phyloP scores from a whole-genome alignment of 2,888 invertebrate genomes.

The Taphrorychus bicolor region DNA sequence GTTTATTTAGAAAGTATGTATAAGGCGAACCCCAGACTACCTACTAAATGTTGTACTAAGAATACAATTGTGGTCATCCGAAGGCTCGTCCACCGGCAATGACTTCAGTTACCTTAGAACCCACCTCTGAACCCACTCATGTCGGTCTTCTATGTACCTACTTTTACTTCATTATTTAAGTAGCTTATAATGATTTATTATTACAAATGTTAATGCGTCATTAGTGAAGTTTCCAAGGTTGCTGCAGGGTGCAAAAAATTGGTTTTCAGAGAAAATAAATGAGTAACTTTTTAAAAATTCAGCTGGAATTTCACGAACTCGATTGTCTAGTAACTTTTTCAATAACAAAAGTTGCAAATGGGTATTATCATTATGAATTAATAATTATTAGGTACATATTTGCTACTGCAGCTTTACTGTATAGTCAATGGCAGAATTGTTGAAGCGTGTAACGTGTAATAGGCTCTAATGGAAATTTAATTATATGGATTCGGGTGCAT shows the following conservation, averaged over 20 bases:
- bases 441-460: constrained; percentile 1
- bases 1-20: too few species aligned
- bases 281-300: too few species aligned
- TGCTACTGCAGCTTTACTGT: too few species aligned
- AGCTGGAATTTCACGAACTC: too few species aligned
- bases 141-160: background rate
- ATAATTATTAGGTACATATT: constrained; percentile 5
- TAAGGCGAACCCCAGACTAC: too few species aligned
- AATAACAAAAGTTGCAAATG: too few species aligned
- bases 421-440: background rate
- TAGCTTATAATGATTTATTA: background rate
- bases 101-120: background rate
- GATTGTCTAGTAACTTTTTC: too few species aligned
- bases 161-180: background rate
- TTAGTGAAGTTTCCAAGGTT: background rate
- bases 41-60: too few species aligned
- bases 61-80: background rate
- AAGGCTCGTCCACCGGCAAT: background rate
- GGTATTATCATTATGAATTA: too few species aligned
- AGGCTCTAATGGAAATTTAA: constrained; percentile 10
- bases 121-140: background rate
- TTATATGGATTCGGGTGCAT: background rate
- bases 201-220: background rate
- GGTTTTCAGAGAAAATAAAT: too few species aligned
- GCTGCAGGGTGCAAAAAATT: too few species aligned